Percentiles rank a stretch among this genome's conserved stretches.
Evolutionary conservation across 2,888 invertebrate genomes (phyloP).

Genomic region (Agrilus cyanescens): DNA sequence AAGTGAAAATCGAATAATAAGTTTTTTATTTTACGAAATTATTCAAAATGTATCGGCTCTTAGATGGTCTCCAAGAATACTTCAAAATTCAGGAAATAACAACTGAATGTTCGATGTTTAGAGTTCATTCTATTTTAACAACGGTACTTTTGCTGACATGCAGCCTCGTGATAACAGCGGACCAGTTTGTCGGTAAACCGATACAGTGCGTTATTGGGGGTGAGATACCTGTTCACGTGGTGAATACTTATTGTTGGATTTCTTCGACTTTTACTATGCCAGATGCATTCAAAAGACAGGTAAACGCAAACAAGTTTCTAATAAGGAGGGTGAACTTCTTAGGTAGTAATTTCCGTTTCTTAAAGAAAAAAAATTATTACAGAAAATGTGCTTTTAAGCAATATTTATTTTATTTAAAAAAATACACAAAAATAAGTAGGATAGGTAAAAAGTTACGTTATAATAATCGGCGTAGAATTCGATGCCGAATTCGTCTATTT

Average conservation of each 20-base stretch:
- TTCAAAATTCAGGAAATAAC: conserved; percentile 78
- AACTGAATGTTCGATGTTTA: conserved; percentile 79
- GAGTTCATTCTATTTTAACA: conserved; percentile 82
- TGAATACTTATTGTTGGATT: conserved; percentile 91
- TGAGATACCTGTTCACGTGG: conserved; percentile 67
- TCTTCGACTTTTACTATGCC: conserved; percentile 90
- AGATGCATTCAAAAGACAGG: conserved; percentile 76
- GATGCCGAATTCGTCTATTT: too few relatives aligned
- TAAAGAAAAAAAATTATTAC: too few relatives aligned
- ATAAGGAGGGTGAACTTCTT: too few relatives aligned
- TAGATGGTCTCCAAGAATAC: conserved; percentile 71
- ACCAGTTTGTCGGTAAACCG: conserved; percentile 84
- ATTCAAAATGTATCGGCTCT: conserved; percentile 79
- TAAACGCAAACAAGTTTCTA: conserved; percentile 28
- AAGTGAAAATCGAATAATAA: too few relatives aligned
- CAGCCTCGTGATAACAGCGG: conserved; percentile 80
- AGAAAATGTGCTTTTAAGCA: too few relatives aligned
- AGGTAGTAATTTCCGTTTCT: too few relatives aligned
- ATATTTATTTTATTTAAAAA: too few relatives aligned
- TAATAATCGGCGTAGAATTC: too few relatives aligned
- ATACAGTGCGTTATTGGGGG: conserved; percentile 75
- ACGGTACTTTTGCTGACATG: conserved; percentile 73
- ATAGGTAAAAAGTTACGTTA: too few relatives aligned
- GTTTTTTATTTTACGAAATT: conserved; percentile 3
- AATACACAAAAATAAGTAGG: too few relatives aligned